Evolutionary conservation across 2,113 vertebrate genomes (phyloP).

Genomic region (Zingel zingel): DNA sequence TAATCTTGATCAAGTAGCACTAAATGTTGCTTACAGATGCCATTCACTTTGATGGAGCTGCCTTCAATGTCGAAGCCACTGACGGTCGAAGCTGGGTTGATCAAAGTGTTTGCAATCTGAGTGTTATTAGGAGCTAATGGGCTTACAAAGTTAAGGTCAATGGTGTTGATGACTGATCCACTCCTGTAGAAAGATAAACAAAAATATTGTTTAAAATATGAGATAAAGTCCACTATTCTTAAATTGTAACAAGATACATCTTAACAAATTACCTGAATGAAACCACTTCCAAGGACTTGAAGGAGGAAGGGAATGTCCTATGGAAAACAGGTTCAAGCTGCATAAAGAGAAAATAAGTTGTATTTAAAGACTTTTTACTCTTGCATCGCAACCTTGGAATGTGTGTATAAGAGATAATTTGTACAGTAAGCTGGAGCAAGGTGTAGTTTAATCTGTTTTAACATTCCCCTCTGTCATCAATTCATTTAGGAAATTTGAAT

Average conservation of each 20-base stretch:
- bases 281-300: background rate
- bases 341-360: background rate
- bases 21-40: constrained; percentile 23
- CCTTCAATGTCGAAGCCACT: constrained; percentile 48
- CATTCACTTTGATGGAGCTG: constrained; percentile 11
- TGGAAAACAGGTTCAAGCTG: background rate
- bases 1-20: background rate
- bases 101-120: constrained; percentile 33
- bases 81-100: constrained; percentile 14
- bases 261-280: constrained; percentile 1
- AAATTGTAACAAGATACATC: too few relatives aligned
- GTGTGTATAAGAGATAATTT: too few relatives aligned
- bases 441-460: too few relatives aligned
- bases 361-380: too few relatives aligned
- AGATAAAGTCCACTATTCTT: background rate
- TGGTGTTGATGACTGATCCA: constrained; percentile 62
- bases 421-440: too few relatives aligned
- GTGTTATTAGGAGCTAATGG: constrained; percentile 17
- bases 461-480: too few relatives aligned
- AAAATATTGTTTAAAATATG: background rate
- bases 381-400: background rate
- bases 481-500: too few relatives aligned
- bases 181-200: constrained; percentile 35
- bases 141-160: background rate
- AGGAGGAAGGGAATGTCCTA: background rate